phyloP scores from a whole-genome alignment of 2,888 invertebrate genomes.

The Reticulitermes lucifugus region DNA sequence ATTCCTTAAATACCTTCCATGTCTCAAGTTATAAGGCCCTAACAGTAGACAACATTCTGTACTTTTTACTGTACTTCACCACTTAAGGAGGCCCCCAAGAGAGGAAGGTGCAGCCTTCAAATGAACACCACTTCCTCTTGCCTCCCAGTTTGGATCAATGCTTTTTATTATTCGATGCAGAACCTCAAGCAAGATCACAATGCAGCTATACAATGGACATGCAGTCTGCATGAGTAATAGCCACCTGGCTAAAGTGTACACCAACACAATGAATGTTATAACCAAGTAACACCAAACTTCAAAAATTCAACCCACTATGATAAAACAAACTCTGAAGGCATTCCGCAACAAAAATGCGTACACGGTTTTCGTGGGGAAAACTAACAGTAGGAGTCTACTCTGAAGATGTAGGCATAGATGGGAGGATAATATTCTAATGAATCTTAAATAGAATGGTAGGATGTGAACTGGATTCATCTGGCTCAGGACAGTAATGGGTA shows the following conservation, averaged over 20 bases:
- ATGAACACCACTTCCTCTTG: not conserved
- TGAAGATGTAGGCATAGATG: too few relatives aligned
- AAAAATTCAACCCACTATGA: not conserved
- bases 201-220: conserved; percentile 1
- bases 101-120: not conserved
- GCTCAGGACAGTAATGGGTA: too few relatives aligned
- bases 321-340: too few relatives aligned
- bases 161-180: conserved; percentile 8
- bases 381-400: too few relatives aligned
- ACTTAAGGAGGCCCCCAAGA: not conserved
- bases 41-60: too few relatives aligned
- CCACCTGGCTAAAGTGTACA: not conserved
- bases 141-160: conserved; percentile 12
- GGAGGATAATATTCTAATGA: too few relatives aligned
- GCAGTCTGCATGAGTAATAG: not conserved
- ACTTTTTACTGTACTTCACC: not conserved
- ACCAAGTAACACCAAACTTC: not conserved
- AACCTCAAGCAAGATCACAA: not conserved
- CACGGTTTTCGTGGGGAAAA: too few relatives aligned
- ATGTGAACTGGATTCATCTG: too few relatives aligned
- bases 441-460: too few relatives aligned
- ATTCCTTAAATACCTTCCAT: too few relatives aligned
- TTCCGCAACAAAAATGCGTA: too few relatives aligned
- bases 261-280: conserved; percentile 14
- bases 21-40: too few relatives aligned